phyloP scores from a whole-genome alignment of 2,888 invertebrate species.

The Aethes cnicana region DNA sequence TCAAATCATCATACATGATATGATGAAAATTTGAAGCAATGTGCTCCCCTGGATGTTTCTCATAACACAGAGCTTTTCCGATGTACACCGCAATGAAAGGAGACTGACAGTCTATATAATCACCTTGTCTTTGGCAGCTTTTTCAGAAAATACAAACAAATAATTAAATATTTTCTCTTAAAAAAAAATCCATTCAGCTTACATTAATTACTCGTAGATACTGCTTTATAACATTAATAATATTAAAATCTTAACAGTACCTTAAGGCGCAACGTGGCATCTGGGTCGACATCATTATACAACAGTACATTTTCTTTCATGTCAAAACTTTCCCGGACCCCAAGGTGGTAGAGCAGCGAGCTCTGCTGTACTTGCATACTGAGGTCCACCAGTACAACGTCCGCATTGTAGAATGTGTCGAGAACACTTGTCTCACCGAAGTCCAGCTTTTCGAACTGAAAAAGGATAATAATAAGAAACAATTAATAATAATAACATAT shows the following conservation, averaged over 20 bases:
- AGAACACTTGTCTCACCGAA: constrained; percentile 98
- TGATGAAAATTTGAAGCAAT: no score
- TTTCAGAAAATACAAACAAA: no score
- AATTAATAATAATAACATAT: not conserved
- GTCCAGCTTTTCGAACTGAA: constrained; percentile 97
- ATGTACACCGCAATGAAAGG: no score
- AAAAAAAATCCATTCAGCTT: no score
- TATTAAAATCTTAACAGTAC: constrained; percentile 82
- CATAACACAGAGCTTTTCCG: no score
- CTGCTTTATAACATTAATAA: not conserved
- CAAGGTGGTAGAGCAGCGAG: constrained; percentile 96
- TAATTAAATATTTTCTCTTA: no score
- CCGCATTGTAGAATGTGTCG: constrained; percentile 98
- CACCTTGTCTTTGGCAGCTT: no score
- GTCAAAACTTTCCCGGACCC: constrained; percentile 97
- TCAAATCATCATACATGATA: no score
- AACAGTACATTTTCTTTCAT: constrained; percentile 97
- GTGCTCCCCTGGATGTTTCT: no score
- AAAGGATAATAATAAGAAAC: constrained; percentile 35
- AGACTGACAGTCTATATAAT: no score
- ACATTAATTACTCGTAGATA: not conserved
- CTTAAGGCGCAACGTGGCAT: constrained; percentile 93
- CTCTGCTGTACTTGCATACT: constrained; percentile 96
- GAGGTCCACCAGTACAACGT: constrained; percentile 97
- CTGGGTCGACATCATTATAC: constrained; percentile 94